These are phyloP conservation scores for Microchirus variegatus DNA, from an alignment of 2,797 vertebrate genomes.

Conservation along the genomic window DNA sequence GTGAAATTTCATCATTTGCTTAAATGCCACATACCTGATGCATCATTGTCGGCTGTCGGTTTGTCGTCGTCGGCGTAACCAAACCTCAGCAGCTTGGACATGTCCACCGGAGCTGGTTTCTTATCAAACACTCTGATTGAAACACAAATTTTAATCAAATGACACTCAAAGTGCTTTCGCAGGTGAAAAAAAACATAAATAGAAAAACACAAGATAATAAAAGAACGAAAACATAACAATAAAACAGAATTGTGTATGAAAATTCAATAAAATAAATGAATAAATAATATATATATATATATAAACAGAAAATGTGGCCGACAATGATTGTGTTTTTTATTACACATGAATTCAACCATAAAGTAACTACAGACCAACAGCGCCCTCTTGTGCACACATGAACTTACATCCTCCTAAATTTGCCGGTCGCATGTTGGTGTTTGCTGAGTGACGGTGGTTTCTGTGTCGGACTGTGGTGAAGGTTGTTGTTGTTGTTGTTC, in stretches of 20 bases:
- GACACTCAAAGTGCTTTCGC: no score
- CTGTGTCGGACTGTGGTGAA: constrained; percentile 37
- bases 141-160: background rate
- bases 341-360: no score
- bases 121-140: constrained; percentile 66
- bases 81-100: constrained; percentile 81
- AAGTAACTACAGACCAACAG: constrained; percentile 39
- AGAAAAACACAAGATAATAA: no score
- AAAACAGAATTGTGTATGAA: no score
- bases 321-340: no score
- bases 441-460: constrained; percentile 23
- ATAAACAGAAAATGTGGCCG: no score
- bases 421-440: background rate
- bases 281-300: no score
- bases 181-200: no score
- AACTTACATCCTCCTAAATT: constrained; percentile 57
- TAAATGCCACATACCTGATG: constrained; percentile 51
- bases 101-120: constrained; percentile 70
- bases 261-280: no score
- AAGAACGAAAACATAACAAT: no score
- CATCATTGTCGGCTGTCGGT: constrained; percentile 26
- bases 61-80: constrained; percentile 71
- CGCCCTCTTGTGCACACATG: constrained; percentile 70
- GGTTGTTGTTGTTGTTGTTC: constrained; percentile 32
- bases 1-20: background rate